phyloP scores from a whole-genome alignment of 2,113 vertebrate genomes.

The Lepus americanus region DNA sequence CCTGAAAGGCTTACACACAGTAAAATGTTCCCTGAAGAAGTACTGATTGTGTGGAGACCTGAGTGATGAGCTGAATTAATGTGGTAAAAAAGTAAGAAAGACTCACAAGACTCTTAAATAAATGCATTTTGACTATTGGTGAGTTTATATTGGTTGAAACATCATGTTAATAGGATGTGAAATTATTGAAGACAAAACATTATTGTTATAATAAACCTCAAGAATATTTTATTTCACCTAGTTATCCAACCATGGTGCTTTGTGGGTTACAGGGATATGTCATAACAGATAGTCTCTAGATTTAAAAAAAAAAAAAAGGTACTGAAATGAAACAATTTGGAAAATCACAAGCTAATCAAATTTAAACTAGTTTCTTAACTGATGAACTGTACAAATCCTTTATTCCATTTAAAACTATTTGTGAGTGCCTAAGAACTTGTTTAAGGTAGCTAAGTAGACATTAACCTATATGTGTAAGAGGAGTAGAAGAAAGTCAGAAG shows the following conservation, averaged over 20 bases:
- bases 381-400: neutral
- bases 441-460: no score
- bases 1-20: neutral
- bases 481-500: no score
- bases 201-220: neutral
- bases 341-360: neutral
- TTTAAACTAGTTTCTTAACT: neutral
- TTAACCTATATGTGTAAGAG: no score
- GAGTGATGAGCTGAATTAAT: neutral
- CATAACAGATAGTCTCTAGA: neutral
- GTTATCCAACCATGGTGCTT: neutral
- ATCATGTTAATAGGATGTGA: neutral
- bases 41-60: neutral
- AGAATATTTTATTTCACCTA: neutral
- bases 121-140: neutral
- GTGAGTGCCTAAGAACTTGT: neutral
- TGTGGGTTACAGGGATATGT: neutral
- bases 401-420: neutral
- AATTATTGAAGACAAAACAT: neutral
- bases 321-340: neutral
- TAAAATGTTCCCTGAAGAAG: neutral
- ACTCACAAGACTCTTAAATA: neutral
- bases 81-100: neutral
- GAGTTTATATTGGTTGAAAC: neutral
- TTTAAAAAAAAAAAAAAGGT: neutral